phyloP scores from a whole-genome alignment of 1,140 invertebrate species.

The Dreissena polymorpha region DNA sequence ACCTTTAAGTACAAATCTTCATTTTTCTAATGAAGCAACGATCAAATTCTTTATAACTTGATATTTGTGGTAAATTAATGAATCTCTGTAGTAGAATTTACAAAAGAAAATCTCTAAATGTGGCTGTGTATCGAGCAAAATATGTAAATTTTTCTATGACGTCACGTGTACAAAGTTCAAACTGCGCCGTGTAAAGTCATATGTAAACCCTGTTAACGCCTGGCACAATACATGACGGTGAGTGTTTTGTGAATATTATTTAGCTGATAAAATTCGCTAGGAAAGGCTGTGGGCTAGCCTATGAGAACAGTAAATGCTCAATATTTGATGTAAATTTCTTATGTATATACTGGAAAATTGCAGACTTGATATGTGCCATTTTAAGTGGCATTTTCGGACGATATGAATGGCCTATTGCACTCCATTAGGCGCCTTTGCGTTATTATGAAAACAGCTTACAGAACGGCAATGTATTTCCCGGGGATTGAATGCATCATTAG shows the following conservation, averaged over 20 bases:
- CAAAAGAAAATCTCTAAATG: too few relatives aligned
- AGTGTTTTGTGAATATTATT: constrained; percentile 83
- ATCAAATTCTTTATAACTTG: too few relatives aligned
- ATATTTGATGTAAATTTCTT: constrained; percentile 46
- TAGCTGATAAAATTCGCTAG: constrained; percentile 82
- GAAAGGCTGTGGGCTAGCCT: constrained; percentile 73
- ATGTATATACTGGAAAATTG: constrained; percentile 59
- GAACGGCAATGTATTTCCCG: not conserved
- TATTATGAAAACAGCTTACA: not conserved
- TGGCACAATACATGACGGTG: constrained; percentile 82
- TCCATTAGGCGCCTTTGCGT: constrained; percentile 11
- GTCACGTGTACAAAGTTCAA: constrained; percentile 73
- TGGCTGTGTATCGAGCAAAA: too few relatives aligned
- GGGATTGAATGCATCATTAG: constrained; percentile 1
- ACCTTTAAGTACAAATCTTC: too few relatives aligned
- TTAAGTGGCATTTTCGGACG: constrained; percentile 35
- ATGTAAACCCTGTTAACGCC: constrained; percentile 80
- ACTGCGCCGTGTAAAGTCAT: constrained; percentile 64
- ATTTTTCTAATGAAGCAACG: too few relatives aligned
- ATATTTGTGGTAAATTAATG: too few relatives aligned
- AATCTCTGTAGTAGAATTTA: too few relatives aligned
- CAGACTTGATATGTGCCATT: constrained; percentile 50
- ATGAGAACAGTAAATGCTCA: constrained; percentile 50
- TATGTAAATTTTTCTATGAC: constrained; percentile 42
- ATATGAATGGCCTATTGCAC: constrained; percentile 67